These are phyloP conservation scores for Sitta europaea DNA, from an alignment of 2,113 vertebrate genomes.

Conservation along the genomic window DNA sequence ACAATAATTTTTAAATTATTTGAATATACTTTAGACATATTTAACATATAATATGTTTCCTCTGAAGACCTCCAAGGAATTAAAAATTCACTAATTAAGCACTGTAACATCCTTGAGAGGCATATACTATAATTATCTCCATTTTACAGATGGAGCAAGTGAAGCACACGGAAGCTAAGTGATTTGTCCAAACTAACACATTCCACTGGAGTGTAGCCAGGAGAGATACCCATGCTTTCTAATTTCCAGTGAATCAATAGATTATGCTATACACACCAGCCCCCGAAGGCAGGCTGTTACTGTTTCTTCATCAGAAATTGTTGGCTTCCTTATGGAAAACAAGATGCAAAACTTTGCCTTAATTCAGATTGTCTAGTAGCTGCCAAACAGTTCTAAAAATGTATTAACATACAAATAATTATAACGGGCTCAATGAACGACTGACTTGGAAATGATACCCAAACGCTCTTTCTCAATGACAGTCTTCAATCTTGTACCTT, in stretches of 20 bases:
- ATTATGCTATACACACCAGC: slow-evolving; percentile 6
- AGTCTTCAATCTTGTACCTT: background rate
- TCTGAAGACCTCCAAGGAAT: slow-evolving; percentile 40
- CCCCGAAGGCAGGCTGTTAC: background rate
- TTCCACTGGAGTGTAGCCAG: slow-evolving; percentile 35
- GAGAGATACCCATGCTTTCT: slow-evolving; percentile 15
- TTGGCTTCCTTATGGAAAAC: slow-evolving; percentile 13
- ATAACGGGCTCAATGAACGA: background rate
- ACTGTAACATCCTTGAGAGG: slow-evolving; percentile 45
- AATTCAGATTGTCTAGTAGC: background rate
- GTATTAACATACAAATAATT: background rate
- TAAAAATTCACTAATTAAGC: slow-evolving; percentile 52
- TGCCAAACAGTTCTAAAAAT: background rate
- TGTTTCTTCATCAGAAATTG: background rate
- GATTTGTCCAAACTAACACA: slow-evolving; percentile 47
- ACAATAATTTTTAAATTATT: slow-evolving; percentile 1
- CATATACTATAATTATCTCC: slow-evolving; percentile 59
- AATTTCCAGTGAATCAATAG: slow-evolving; percentile 36
- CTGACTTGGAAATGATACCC: background rate
- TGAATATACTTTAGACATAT: slow-evolving; percentile 6
- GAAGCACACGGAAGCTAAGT: slow-evolving; percentile 47
- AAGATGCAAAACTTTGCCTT: slow-evolving; percentile 15
- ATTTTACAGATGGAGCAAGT: slow-evolving; percentile 57
- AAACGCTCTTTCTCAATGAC: background rate
- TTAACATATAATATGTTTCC: slow-evolving; percentile 40